Evolutionary conservation across 2,113 vertebrate species (phyloP), one percentile per base, ranked within the genome.

Genomic region (Limanda limanda): DNA sequence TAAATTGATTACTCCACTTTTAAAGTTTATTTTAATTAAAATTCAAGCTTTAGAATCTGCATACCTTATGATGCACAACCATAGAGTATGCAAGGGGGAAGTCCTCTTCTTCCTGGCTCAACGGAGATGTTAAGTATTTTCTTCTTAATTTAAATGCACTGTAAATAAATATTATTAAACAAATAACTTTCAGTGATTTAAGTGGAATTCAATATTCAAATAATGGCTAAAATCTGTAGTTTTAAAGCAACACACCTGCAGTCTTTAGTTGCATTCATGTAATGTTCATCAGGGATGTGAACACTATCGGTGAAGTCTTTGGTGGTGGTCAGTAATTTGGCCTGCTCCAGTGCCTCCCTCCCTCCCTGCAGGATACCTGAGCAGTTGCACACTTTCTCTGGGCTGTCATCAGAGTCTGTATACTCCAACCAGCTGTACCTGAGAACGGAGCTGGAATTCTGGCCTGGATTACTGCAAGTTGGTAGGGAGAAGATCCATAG

Each of bases 31-130:
- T n/a, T 13, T 0, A 24, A 3, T 56, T 24, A 4, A 27, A 48
- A 37, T 42, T 12, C 11, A 42, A 0, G 14, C 2, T 21, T 60
- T 14, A 51, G 10, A 74, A 48, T 57, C 15, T 24, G 2, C 57
- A 24, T 78, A 92, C 86, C 93, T 96, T 97, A 76, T 98, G 96
- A 88, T 98, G 95, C 72, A 96, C 92, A 45, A 98, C 95, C 40
- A 99, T 93, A 0, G 97, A 97, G 69, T 96, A 98, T 12, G 97
- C 97, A 59, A 98, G 91, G 2, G 96, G 97, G 85, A 97, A 98
- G 42, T 90, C 90, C 5, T 90, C 92, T 82, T 98, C 97, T 82
- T 97, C 96, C 5, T 78, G 83, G 68, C 95, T 98, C 11, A 97
- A 90, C 0, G 96, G 93, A 42, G 95, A 91, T 7, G 86, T 71